Conservation (phyloP, 1,140 invertebrate genomes). For the Pogonognathellus flavescens region DNA sequence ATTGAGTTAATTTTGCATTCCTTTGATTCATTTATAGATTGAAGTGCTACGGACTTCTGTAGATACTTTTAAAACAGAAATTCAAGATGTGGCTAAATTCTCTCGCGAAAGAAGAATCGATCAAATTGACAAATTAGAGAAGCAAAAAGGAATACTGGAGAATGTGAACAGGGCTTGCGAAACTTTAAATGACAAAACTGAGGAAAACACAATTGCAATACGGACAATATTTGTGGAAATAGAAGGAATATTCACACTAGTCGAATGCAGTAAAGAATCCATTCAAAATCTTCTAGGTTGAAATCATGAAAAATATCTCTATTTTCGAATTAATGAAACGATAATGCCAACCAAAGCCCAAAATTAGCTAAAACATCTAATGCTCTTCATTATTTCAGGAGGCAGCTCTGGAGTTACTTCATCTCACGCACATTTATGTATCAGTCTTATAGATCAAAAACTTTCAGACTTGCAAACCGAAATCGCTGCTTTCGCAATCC, state of each 20-base stretch:
- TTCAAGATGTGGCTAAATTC: conserved; percentile 18
- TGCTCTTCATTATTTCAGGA: background rate
- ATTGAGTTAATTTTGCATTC: too few species aligned
- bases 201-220: conserved; percentile 35
- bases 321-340: too few species aligned
- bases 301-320: background rate
- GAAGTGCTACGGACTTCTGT: conserved; percentile 22
- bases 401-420: background rate
- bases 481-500: background rate
- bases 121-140: background rate
- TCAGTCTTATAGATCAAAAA: background rate
- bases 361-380: too few species aligned
- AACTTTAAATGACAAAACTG: background rate
- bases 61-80: conserved; percentile 27
- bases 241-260: conserved; percentile 49
- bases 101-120: background rate
- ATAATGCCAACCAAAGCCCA: too few species aligned
- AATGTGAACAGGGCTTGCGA: background rate
- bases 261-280: conserved; percentile 56
- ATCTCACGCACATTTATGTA: background rate
- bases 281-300: conserved; percentile 64
- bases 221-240: conserved; percentile 32
- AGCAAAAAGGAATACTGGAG: background rate
- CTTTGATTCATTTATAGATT: background rate
- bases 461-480: background rate